Evolutionary conservation across 1,140 invertebrate genomes (phyloP).

Genomic region (Eumaeus atala): DNA sequence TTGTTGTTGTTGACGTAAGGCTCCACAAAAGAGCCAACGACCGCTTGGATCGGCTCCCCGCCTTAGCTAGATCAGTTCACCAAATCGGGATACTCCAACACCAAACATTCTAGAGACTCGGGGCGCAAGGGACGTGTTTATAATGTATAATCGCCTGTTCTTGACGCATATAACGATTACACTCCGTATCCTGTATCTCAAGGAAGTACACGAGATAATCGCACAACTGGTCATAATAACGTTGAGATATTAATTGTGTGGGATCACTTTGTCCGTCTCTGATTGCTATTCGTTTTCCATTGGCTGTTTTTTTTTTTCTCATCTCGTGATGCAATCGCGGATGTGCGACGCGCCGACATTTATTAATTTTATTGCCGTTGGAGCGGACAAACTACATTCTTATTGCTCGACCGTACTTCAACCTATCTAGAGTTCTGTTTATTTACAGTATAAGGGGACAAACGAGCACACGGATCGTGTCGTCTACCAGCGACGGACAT

Average conservation of each 20-base stretch:
- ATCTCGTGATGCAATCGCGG: constrained; percentile 54
- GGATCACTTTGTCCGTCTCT: constrained; percentile 50
- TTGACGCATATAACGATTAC: constrained; percentile 10
- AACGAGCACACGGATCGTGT: too few species aligned
- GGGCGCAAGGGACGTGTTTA: neutral
- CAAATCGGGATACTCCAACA: too few species aligned
- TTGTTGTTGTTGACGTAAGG: too few species aligned
- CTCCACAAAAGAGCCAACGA: too few species aligned
- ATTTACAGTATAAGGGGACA: too few species aligned
- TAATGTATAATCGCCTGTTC: constrained; percentile 2
- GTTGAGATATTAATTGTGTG: constrained; percentile 47
- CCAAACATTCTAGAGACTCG: too few species aligned
- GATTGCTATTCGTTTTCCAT: constrained; percentile 47
- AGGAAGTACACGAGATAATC: constrained; percentile 29
- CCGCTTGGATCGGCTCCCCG: too few species aligned
- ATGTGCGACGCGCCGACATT: constrained; percentile 31
- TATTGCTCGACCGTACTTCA: neutral
- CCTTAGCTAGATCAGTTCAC: too few species aligned
- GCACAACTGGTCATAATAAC: constrained; percentile 18
- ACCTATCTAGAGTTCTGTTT: neutral
- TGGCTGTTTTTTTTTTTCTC: constrained; percentile 47
- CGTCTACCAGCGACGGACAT: too few species aligned
- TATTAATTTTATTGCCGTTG: constrained; percentile 16
- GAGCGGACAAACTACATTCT: constrained; percentile 1
- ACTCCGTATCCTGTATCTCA: constrained; percentile 36